Evolutionary conservation across 2,888 invertebrate genomes (phyloP).

Genomic region (Andrena chrysosceles): DNA sequence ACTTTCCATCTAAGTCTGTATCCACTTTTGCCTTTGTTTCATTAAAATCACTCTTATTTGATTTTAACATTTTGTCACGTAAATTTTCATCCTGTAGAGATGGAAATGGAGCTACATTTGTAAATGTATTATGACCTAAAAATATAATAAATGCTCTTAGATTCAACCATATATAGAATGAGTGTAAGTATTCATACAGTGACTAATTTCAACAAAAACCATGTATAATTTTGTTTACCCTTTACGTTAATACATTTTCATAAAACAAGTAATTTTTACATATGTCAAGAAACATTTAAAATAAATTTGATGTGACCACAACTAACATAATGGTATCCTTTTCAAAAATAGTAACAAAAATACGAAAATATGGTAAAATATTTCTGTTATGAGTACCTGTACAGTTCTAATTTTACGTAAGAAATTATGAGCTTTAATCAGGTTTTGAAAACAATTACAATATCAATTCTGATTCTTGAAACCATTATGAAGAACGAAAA

Average conservation of each 20-base stretch:
- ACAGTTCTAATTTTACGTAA: background rate
- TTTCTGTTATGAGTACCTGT: background rate
- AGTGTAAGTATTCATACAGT: background rate
- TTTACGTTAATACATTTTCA: too few relatives aligned
- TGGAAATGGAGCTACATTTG: conserved; percentile 33
- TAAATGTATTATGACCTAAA: conserved; percentile 40
- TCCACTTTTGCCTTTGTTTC: conserved; percentile 81
- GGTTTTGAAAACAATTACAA: too few relatives aligned
- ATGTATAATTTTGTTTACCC: too few relatives aligned
- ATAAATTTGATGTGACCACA: too few relatives aligned
- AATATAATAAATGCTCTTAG: conserved; percentile 15
- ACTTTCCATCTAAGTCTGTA: conserved; percentile 87
- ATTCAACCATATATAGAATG: background rate
- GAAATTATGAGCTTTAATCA: background rate
- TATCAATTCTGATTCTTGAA: too few relatives aligned
- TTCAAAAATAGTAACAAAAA: background rate
- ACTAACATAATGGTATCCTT: too few relatives aligned
- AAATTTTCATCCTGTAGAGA: conserved; percentile 71
- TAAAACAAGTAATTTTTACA: too few relatives aligned
- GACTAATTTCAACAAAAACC: too few relatives aligned
- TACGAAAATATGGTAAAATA: background rate
- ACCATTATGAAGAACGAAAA: too few relatives aligned
- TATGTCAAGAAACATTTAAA: too few relatives aligned
- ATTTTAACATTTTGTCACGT: conserved; percentile 86
- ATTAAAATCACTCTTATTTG: conserved; percentile 81